Percentiles rank a stretch among this genome's conserved stretches.
Evolutionary conservation across 2,113 vertebrate genomes (phyloP).

Genomic region (Monarcha castaneiventris): DNA sequence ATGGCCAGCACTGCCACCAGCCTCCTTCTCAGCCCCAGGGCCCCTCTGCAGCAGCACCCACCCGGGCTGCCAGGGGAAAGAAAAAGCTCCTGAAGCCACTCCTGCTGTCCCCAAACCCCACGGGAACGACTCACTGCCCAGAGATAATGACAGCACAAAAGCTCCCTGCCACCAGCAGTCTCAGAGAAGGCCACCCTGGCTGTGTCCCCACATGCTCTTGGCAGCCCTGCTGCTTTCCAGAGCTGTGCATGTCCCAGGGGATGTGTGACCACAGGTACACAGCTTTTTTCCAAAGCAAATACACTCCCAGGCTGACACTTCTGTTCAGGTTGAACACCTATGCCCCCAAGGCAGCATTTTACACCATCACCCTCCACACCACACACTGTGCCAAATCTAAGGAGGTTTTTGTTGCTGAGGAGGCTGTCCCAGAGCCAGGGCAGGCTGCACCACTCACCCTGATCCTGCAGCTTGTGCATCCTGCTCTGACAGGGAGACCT

Average conservation of each 20-base stretch:
- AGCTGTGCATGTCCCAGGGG: not conserved
- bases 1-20: not conserved
- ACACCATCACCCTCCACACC: not conserved
- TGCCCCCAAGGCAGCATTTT: not conserved
- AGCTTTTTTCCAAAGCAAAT: not conserved
- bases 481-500: not conserved
- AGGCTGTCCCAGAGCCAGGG: not conserved
- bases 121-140: not conserved
- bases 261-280: not conserved
- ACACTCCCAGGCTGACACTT: fast-evolving
- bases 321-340: not conserved
- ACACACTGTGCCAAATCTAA: not conserved
- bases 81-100: not conserved
- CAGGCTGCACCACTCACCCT: fast-evolving
- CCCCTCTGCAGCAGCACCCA: fast-evolving
- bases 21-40: not conserved
- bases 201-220: fast-evolving
- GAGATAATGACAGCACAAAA: not conserved
- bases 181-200: not conserved
- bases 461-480: fast-evolving
- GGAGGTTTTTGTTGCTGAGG: not conserved
- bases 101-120: not conserved
- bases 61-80: not conserved
- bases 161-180: not conserved
- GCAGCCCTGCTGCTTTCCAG: not conserved